These are phyloP conservation scores for Drosophila simulans DNA, from an alignment of 1,140 invertebrate genomes.

Conservation along the genomic window DNA sequence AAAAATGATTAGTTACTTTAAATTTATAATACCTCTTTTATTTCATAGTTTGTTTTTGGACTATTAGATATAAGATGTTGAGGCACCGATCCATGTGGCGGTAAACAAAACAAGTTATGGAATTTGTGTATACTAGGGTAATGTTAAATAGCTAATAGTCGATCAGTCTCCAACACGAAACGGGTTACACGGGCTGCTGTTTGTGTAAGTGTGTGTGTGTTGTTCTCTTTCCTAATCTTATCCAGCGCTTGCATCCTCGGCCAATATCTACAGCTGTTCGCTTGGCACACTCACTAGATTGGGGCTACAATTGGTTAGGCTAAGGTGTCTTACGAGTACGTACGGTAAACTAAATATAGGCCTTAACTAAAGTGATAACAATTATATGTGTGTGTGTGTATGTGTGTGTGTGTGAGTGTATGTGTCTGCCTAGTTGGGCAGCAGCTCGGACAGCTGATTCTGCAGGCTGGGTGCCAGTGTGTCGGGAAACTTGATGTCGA, in stretches of 20 bases:
- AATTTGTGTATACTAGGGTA: constrained; percentile 25
- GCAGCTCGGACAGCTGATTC: constrained; percentile 90
- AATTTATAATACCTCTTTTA: constrained; percentile 36
- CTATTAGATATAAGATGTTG: constrained; percentile 27
- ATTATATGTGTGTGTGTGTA: not conserved
- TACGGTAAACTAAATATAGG: constrained; percentile 32
- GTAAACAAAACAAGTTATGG: constrained; percentile 15
- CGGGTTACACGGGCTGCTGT: constrained; percentile 13
- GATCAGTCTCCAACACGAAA: constrained; percentile 68
- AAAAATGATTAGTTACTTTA: constrained; percentile 14
- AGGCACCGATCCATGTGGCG: not conserved
- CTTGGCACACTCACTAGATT: constrained; percentile 38
- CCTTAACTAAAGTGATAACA: constrained; percentile 48
- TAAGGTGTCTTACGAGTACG: constrained; percentile 27
- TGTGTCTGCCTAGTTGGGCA: constrained; percentile 86
- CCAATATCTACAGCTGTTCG: constrained; percentile 49
- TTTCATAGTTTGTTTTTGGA: constrained; percentile 9
- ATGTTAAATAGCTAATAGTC: constrained; percentile 21
- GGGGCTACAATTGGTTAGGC: constrained; percentile 11
- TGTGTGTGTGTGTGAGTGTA: too few relatives aligned
- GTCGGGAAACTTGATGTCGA: constrained; percentile 96
- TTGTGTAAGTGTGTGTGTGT: not conserved
- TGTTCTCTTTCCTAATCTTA: constrained; percentile 39
- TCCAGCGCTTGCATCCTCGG: constrained; percentile 22
- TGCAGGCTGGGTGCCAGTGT: constrained; percentile 88